phyloP scores from a whole-genome alignment of 2,113 vertebrate genomes.

The Bothrops jararaca region DNA sequence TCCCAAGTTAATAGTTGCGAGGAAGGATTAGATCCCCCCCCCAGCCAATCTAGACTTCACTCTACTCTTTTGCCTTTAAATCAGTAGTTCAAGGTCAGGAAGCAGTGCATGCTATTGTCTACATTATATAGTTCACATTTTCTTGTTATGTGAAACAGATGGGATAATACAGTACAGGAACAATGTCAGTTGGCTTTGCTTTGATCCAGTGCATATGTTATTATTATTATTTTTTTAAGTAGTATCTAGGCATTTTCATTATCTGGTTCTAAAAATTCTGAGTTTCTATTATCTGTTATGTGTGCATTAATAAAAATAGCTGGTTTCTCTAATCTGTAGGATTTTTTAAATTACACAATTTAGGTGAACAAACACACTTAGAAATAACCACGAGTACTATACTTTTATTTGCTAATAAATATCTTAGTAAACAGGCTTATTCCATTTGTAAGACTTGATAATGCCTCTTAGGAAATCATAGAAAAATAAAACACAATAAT shows the following conservation, averaged over 20 bases:
- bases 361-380: conserved; percentile 53
- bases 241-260: neutral
- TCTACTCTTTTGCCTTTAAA: neutral
- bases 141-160: neutral
- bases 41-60: neutral
- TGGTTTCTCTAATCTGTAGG: conserved; percentile 23
- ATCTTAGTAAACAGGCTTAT: conserved; percentile 90
- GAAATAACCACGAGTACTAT: conserved; percentile 79
- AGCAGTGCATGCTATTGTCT: neutral
- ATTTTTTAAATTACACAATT: conserved; percentile 30
- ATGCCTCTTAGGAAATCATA: conserved; percentile 96
- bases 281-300: neutral
- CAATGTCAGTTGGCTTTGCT: neutral
- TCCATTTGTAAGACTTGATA: conserved; percentile 90
- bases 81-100: neutral
- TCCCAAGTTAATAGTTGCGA: neutral
- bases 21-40: neutral
- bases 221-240: neutral
- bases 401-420: conserved; percentile 97
- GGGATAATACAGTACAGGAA: neutral
- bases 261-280: neutral
- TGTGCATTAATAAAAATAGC: conserved; percentile 11
- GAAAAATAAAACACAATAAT: conserved; percentile 98
- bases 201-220: neutral
- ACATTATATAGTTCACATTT: neutral